Percentiles rank a stretch among this genome's conserved stretches.
phyloP scores from a whole-genome alignment of 1,140 invertebrate genomes.

The Solenopsis fugax region DNA sequence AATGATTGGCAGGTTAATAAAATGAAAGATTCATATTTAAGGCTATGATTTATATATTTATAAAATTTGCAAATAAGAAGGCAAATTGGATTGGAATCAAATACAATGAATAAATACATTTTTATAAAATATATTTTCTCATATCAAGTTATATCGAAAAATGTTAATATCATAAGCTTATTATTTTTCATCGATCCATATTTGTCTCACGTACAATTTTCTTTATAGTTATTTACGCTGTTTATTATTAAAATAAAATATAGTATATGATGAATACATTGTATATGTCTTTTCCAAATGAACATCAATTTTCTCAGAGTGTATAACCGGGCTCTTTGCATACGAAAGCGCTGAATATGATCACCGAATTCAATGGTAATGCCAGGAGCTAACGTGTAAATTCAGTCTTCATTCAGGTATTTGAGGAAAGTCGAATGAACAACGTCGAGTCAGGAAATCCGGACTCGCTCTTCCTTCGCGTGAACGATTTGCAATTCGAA shows the following conservation, averaged over 20 bases:
- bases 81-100: background rate
- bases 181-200: background rate
- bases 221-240: background rate
- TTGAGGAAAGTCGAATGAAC: conserved; percentile 57
- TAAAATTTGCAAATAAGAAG: background rate
- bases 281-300: conserved; percentile 5
- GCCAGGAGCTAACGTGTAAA: conserved; percentile 47
- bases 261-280: background rate
- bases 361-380: conserved; percentile 54
- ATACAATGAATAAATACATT: background rate
- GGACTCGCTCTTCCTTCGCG: conserved; percentile 18
- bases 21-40: conserved; percentile 16
- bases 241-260: background rate
- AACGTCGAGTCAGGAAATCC: conserved; percentile 51
- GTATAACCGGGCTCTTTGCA: conserved; percentile 38
- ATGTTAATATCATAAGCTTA: conserved; percentile 3
- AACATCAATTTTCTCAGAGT: conserved; percentile 25
- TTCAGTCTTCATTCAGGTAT: conserved; percentile 40
- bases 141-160: background rate
- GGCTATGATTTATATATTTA: background rate
- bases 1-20: conserved; percentile 28
- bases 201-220: background rate
- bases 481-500: conserved; percentile 60
- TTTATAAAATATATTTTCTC: background rate
- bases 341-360: conserved; percentile 55